phyloP scores from a whole-genome alignment of 2,888 invertebrate species.

The Keiferia lycopersicella region DNA sequence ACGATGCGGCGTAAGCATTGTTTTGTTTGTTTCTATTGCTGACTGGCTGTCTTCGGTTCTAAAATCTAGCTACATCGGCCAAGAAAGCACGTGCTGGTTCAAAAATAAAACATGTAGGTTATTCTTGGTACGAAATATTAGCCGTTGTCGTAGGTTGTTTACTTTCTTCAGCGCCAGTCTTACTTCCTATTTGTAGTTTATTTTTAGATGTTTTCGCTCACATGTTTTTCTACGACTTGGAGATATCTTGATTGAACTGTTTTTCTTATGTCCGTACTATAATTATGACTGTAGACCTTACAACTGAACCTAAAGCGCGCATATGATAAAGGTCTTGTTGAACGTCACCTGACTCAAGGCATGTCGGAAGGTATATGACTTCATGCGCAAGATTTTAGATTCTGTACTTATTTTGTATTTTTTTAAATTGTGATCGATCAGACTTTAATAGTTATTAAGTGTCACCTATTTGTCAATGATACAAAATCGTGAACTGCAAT shows the following conservation, averaged over 20 bases:
- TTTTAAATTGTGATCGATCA: too few species aligned
- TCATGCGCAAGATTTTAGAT: too few species aligned
- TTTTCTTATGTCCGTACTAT: neutral
- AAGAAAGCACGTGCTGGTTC: constrained; percentile 12
- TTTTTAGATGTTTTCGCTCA: neutral
- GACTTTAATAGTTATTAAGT: too few species aligned
- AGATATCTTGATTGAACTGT: neutral
- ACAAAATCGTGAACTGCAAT: neutral
- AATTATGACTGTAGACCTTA: neutral
- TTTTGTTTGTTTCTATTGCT: constrained; percentile 27
- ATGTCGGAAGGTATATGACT: too few species aligned
- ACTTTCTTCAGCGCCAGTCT: neutral
- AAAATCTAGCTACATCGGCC: constrained; percentile 13
- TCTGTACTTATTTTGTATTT: too few species aligned
- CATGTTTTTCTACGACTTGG: neutral
- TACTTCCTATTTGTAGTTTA: neutral
- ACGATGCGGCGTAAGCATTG: constrained; percentile 27
- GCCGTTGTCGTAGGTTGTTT: constrained; percentile 14
- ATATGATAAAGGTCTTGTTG: constrained; percentile 1
- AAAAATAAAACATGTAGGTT: constrained; percentile 11
- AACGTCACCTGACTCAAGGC: neutral
- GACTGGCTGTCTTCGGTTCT: neutral
- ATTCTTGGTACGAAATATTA: constrained; percentile 4
- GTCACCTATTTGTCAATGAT: too few species aligned
- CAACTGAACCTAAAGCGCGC: neutral